phyloP scores from a whole-genome alignment of 2,888 invertebrate species.

The Drosophila nr. perissopoda region DNA sequence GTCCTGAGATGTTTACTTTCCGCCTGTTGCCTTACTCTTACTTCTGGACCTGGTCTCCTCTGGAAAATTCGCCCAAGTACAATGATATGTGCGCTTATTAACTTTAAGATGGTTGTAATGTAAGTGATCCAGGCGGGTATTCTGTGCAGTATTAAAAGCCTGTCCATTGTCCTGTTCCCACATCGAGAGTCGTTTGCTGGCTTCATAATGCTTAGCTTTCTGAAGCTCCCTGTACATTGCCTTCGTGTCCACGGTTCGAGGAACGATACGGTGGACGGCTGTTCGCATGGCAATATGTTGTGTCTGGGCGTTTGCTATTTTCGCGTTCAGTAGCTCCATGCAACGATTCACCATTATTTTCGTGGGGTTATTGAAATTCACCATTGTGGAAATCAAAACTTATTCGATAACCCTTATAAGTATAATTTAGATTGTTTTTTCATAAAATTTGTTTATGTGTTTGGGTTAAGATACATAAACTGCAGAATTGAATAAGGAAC shows the following conservation, averaged over 20 bases:
- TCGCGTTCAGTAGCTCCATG: conserved; percentile 48
- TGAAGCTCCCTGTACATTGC: conserved; percentile 34
- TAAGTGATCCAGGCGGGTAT: conserved; percentile 63
- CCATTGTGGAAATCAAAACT: conserved; percentile 37
- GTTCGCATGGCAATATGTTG: conserved; percentile 44
- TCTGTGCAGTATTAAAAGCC: not conserved
- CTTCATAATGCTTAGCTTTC: conserved; percentile 44
- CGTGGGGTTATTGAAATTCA: conserved; percentile 35
- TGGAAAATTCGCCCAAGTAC: conserved; percentile 79
- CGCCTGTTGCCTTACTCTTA: not conserved
- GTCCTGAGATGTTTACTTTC: conserved; percentile 1
- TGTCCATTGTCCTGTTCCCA: conserved; percentile 46
- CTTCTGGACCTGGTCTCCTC: conserved; percentile 14
- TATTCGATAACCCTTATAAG: conserved; percentile 1
- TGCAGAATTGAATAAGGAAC: not conserved
- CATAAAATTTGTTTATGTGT: not conserved
- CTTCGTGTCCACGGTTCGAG: not conserved
- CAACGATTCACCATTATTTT: conserved; percentile 54
- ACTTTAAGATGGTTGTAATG: conserved; percentile 66
- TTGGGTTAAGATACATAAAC: not conserved
- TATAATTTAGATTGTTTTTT: conserved; percentile 24
- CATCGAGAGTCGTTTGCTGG: conserved; percentile 57
- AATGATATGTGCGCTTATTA: conserved; percentile 61
- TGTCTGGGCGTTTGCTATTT: conserved; percentile 46
- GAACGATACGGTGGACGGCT: not conserved